Percentiles rank a stretch among this genome's conserved stretches.
Conservation (phyloP, 2,888 invertebrate species). For the Spilosoma lubricipeda region DNA sequence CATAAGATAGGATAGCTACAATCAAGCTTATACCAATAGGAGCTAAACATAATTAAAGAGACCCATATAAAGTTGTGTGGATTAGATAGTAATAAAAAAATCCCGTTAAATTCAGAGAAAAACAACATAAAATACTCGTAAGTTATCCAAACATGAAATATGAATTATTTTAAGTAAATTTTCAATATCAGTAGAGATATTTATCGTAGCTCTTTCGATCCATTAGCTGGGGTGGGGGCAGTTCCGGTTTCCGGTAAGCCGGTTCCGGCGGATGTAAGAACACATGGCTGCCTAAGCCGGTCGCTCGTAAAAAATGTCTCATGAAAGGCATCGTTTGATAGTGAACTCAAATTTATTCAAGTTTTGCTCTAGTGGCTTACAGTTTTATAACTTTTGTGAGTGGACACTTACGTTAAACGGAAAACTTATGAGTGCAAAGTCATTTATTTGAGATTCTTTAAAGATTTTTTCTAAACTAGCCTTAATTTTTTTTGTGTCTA, state of each 20-base stretch:
- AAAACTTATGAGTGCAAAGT: background rate
- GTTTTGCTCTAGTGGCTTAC: constrained; percentile 24
- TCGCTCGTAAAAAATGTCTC: constrained; percentile 48
- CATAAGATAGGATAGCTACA: too few relatives aligned
- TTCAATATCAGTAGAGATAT: constrained; percentile 54
- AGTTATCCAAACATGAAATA: constrained; percentile 40
- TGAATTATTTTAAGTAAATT: constrained; percentile 45
- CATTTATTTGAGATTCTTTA: background rate
- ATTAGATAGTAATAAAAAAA: background rate
- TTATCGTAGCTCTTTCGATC: constrained; percentile 61
- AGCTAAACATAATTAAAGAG: too few relatives aligned
- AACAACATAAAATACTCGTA: constrained; percentile 34
- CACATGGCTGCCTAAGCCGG: constrained; percentile 45
- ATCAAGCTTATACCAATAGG: too few relatives aligned
- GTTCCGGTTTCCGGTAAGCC: constrained; percentile 64
- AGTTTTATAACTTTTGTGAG: constrained; percentile 23
- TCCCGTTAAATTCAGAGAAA: constrained; percentile 19
- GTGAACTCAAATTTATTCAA: constrained; percentile 44
- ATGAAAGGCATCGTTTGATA: constrained; percentile 37
- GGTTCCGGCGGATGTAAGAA: constrained; percentile 52
- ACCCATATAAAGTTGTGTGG: too few relatives aligned
- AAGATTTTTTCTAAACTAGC: background rate
- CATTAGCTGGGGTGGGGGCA: constrained; percentile 61
- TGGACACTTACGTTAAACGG: background rate
- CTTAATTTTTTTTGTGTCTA: background rate